These are phyloP conservation scores for Cephalopholis sonnerati DNA, from an alignment of 2,113 vertebrate genomes.

Conservation along the genomic window DNA sequence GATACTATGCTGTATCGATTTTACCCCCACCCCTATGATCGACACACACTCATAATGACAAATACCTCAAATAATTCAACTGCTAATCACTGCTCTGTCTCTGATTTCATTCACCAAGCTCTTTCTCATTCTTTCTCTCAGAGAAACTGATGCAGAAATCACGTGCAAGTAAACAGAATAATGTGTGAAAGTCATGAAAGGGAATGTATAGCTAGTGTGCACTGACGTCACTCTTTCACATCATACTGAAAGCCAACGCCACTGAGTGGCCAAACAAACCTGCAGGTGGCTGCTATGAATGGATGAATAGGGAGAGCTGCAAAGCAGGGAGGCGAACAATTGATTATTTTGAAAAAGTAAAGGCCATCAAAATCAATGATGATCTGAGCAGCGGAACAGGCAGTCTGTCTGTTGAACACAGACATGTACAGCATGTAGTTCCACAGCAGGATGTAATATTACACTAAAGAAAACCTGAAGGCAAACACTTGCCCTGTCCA, in stretches of 20 bases:
- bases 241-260: neutral
- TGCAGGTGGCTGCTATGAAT: constrained; percentile 2
- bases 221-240: neutral
- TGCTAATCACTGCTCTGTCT: neutral
- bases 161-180: neutral
- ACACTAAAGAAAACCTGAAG: neutral
- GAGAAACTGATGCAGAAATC: neutral
- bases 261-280: neutral
- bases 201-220: neutral
- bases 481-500: neutral
- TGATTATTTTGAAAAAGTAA: neutral
- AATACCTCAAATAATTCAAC: neutral
- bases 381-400: neutral
- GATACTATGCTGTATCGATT: too few species aligned
- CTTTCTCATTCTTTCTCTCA: neutral
- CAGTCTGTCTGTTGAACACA: neutral
- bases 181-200: neutral
- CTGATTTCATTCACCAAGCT: neutral
- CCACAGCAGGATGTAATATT: neutral
- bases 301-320: neutral
- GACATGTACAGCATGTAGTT: neutral
- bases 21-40: neutral
- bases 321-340: neutral
- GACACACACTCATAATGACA: neutral
- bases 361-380: neutral